Base-by-base conservation (phyloP, 2,888 invertebrate species). In the Drosophila buzzatii region DNA sequence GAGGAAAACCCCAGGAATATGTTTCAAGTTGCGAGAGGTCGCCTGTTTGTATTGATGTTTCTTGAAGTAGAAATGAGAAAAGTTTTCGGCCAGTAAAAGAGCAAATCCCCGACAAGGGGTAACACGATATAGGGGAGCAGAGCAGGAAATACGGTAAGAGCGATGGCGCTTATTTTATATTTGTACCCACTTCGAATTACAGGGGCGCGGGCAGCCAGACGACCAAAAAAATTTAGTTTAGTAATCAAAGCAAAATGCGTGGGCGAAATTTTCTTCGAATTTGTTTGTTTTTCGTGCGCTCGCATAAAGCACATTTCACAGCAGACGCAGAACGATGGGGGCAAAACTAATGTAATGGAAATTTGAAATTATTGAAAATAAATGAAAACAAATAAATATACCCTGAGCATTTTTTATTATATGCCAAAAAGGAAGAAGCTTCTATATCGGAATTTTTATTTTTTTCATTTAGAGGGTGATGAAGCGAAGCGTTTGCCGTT, bases 361-460 rank as follows among this genome's bases (percentile, higher is more conserved):
- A 90, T 91, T 89, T 80, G 81, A 89, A 91, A 91, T 91, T 89
- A 89, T 89, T 89, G 91, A 90, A 90, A 90, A 86, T 86, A 91
- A 90, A 86, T 86, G 79, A 91, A 91, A 91, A 89, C 85, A 91
- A 85, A 90, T 86, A 88, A 81, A 90, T 89, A 82, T 82, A 78
- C 77, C 59, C 70, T 61, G 61, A 72, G 68, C 85, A 70, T 78
- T 86, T 85, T 70, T 78, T 42, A 37, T 66, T 60, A 60, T 66
- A 41, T 35, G 51, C 45, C 44, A 44, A 57, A 55, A n/a, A 41
- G 44, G 55, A 23, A 20, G 39, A 57, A 51, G 27, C 35, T 39
- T 44, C 60, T 18, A 53, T 37, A 35, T 41, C 39, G 59, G 57
- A 18, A 23, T 53, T 53, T 23, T 37, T 5, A 23, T 23, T 27